Evolutionary conservation across 2,113 vertebrate genomes (phyloP).

Genomic region (Leptodactylus fuscus): DNA sequence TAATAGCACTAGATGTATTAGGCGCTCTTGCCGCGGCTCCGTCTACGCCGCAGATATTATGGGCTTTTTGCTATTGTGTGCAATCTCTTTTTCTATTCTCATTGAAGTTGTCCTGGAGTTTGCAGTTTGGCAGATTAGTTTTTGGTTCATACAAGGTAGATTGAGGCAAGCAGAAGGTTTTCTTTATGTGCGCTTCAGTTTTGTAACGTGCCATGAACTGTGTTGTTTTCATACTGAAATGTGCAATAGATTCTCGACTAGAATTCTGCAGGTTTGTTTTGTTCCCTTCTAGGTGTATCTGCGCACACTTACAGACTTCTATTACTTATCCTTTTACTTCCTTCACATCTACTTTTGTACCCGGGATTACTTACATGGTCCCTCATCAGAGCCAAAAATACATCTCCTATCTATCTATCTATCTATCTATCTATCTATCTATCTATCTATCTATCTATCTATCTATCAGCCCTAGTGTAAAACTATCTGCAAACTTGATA

Average conservation of each 20-base stretch:
- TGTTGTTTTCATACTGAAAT: background rate
- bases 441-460: no score
- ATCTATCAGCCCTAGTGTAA: no score
- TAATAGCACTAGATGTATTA: background rate
- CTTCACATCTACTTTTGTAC: no score
- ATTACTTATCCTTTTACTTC: background rate
- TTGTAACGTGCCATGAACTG: background rate
- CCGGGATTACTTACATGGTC: no score
- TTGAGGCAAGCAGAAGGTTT: background rate
- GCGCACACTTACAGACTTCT: background rate
- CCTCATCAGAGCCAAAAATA: no score
- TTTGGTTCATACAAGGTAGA: constrained; percentile 29
- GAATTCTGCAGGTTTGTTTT: background rate
- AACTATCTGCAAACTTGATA: no score
- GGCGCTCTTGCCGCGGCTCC: background rate
- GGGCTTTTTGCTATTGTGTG: background rate
- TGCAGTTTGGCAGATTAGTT: background rate
- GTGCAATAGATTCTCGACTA: background rate
- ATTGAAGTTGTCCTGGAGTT: background rate
- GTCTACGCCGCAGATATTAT: background rate
- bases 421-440: no score
- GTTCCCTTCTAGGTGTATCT: no score
- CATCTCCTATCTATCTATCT: no score
- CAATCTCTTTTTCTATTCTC: background rate
- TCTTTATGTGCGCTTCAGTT: background rate